Base-by-base conservation (phyloP, 1,140 invertebrate genomes). In the Periplaneta americana region DNA sequence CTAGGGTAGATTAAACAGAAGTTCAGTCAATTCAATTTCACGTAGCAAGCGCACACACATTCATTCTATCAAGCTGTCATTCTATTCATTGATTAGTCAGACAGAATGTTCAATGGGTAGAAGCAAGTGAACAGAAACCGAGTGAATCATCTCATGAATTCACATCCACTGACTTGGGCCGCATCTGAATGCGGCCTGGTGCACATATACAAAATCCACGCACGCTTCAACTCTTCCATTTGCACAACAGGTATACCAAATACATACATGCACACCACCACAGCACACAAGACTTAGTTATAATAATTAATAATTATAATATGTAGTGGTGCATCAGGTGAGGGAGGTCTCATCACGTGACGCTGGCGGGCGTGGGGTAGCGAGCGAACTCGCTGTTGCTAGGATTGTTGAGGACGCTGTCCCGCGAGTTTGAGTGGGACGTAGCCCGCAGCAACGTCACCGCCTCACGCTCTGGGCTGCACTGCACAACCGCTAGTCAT, bases 341-440 rank as follows among this genome's bases (percentile, higher is more conserved):
- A 66, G 48, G 48, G 48, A 48, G 48, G 48, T 28, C 76, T 28
- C 76, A 34, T 80, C 80, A 80, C 10, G 80, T 80, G 66, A 66
- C 80, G 17, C 66, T 75, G 39, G 80, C 66, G 28, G 80, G 80
- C 15, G 39, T 34, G 28, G 80, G 80, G 66, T 74, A 80, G 33
- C 80, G 80, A 74, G 37, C 37, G 36, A 80, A 74, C 66, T 80
- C 80, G 66, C 80, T 75, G 35, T 75, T 80, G 28, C 77, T 74
- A 33, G 81, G 28, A 78, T 81, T 81, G 81, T 81, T 81, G 28
- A 93, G 89, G 85, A 92, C 89, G 86, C 91, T 92, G 87, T 93
- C 92, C 83, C 92, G 89, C 83, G 91, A 93, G 85, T 92, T 92
- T 84, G 92, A 92, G 86, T 92, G 92, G 86, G 92, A 92, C 85